Evolutionary conservation across 2,113 vertebrate species (phyloP).

Genomic region (Microtus richardsoni): DNA sequence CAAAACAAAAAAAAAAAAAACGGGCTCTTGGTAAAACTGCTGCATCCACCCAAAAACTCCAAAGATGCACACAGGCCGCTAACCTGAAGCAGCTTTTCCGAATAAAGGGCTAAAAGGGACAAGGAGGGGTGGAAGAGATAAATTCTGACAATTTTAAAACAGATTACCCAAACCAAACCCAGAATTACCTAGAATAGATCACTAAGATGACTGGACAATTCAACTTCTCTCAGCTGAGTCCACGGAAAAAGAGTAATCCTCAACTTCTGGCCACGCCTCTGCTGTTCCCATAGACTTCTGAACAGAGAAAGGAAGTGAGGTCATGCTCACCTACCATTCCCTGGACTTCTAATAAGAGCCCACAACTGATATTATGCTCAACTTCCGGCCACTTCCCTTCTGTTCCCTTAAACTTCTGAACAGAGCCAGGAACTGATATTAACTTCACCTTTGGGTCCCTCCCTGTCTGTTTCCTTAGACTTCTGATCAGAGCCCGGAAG

Average conservation of each 20-base stretch:
- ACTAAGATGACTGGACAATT: rapidly evolving
- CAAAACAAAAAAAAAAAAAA: not conserved
- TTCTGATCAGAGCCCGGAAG: no score
- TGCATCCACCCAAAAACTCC: rapidly evolving
- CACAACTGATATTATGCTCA: no score
- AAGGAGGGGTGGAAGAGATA: not conserved
- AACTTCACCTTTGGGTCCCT: no score
- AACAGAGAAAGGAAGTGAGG: no score
- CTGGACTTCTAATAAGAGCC: no score
- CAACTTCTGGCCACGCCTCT: no score
- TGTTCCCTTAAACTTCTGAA: no score
- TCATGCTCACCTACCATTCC: no score
- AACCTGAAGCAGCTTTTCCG: rapidly evolving
- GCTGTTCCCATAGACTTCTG: no score
- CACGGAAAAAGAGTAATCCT: no score
- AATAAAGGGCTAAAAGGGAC: not conserved
- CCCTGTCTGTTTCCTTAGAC: rapidly evolving
- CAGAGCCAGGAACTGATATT: rapidly evolving
- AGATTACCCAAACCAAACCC: not conserved
- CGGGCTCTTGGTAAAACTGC: no score
- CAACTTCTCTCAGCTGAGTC: rapidly evolving
- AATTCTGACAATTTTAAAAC: not conserved
- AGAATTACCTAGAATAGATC: not conserved
- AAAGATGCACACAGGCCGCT: no score
- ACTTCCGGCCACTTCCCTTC: rapidly evolving